A percentile compares a stretch with the other conserved stretches of the same genome.
Evolutionary conservation across 2,888 invertebrate genomes (phyloP).

Genomic region (Marronus borbonicus): DNA sequence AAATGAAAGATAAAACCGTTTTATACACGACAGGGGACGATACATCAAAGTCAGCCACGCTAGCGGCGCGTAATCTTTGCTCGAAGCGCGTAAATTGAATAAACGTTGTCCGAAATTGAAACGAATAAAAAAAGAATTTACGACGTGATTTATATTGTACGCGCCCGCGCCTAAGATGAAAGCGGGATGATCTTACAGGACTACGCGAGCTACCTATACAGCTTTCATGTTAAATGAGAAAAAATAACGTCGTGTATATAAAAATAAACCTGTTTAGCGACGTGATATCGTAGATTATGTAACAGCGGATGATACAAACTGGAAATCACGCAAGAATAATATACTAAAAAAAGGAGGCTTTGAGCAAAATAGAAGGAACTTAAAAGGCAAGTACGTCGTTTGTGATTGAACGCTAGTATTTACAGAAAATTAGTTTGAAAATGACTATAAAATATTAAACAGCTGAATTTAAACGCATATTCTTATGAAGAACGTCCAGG

Average conservation of each 20-base stretch:
- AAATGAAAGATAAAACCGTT: constrained; percentile 32
- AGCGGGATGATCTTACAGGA: constrained; percentile 2
- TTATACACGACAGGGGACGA: constrained; percentile 20
- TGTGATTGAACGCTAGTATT: too few relatives aligned
- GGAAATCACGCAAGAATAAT: too few relatives aligned
- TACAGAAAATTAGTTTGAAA: too few relatives aligned
- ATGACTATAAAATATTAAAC: too few relatives aligned
- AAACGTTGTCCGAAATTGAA: constrained; percentile 42
- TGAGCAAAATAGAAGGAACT: too few relatives aligned
- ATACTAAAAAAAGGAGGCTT: too few relatives aligned
- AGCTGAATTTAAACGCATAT: too few relatives aligned
- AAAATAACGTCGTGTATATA: not conserved
- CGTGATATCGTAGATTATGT: too few relatives aligned
- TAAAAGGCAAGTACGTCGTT: too few relatives aligned
- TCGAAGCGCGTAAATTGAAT: constrained; percentile 44
- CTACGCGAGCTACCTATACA: constrained; percentile 4
- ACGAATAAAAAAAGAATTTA: constrained; percentile 40
- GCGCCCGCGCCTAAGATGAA: constrained; percentile 17
- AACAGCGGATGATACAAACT: too few relatives aligned
- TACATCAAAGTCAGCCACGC: constrained; percentile 41
- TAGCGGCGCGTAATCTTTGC: constrained; percentile 34
- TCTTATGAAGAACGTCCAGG: too few relatives aligned
- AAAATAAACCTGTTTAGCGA: not conserved
- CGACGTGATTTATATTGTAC: constrained; percentile 41
- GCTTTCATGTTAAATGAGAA: constrained; percentile 9